These are phyloP conservation scores for Nerophis ophidion DNA, from an alignment of 2,113 vertebrate species.

Conservation along the genomic window DNA sequence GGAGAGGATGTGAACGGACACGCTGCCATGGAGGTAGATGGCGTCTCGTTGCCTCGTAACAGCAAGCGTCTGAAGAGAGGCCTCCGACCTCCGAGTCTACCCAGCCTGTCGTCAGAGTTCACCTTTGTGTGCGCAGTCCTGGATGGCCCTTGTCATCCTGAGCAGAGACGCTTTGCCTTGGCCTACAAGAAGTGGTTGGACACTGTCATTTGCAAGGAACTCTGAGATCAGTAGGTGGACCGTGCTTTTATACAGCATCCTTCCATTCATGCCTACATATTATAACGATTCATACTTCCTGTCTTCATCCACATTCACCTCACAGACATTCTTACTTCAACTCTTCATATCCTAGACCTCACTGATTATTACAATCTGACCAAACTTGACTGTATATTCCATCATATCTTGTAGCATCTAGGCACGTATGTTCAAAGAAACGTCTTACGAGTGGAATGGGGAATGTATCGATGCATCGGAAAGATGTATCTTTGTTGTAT, in stretches of 20 bases:
- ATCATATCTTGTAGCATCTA: too few relatives aligned
- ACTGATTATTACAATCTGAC: too few relatives aligned
- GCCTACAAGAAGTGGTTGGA: conserved; percentile 92
- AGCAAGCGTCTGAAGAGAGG: conserved; percentile 89
- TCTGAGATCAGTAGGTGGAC: conserved; percentile 23
- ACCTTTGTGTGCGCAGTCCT: conserved; percentile 78
- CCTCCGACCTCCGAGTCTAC: conserved; percentile 59
- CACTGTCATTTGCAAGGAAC: conserved; percentile 78
- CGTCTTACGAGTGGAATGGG: too few relatives aligned
- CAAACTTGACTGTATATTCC: too few relatives aligned
- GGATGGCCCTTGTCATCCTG: conserved; percentile 71
- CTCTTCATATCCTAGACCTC: too few relatives aligned
- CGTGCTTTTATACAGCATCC: neutral
- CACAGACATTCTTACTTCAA: too few relatives aligned
- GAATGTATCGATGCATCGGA: too few relatives aligned
- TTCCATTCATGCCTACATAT: too few relatives aligned
- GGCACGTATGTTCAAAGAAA: too few relatives aligned
- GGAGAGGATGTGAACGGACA: conserved; percentile 48
- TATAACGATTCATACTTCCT: too few relatives aligned
- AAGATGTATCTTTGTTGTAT: too few relatives aligned
- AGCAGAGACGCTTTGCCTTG: conserved; percentile 85
- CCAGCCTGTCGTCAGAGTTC: conserved; percentile 76
- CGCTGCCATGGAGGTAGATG: conserved; percentile 81
- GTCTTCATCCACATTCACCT: too few relatives aligned
- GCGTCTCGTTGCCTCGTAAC: conserved; percentile 66